Conservation (phyloP, 2,888 invertebrate genomes). For the Tachina fera region DNA sequence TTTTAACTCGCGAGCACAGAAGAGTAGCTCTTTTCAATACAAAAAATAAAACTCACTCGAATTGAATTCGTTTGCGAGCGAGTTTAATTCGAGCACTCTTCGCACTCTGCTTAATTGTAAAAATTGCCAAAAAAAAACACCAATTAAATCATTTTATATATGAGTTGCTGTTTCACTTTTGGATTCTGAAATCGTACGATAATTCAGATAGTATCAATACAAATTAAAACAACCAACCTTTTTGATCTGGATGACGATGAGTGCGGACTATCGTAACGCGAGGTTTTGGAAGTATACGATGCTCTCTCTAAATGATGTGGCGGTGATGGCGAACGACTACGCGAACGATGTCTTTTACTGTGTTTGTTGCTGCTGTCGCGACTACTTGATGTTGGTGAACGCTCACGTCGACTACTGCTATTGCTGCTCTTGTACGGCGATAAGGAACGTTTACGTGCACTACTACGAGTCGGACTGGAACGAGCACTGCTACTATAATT, state of each 20-base stretch:
- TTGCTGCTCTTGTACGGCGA: conserved; percentile 68
- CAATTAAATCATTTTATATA: too few relatives aligned
- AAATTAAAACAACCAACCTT: conserved; percentile 69
- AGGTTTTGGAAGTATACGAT: conserved; percentile 69
- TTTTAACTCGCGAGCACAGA: too few relatives aligned
- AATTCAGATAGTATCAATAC: too few relatives aligned
- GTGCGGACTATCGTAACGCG: conserved; percentile 79
- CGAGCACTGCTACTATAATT: conserved; percentile 74
- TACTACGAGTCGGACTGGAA: conserved; percentile 80
- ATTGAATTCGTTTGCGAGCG: too few relatives aligned
- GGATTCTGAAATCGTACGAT: too few relatives aligned
- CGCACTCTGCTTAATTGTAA: too few relatives aligned
- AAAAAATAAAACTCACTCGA: too few relatives aligned
- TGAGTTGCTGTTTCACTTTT: too few relatives aligned
- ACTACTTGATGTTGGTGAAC: conserved; percentile 71
- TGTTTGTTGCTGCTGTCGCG: conserved; percentile 74
- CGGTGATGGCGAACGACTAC: conserved; percentile 77
- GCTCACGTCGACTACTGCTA: conserved; percentile 73
- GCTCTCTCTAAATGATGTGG: conserved; percentile 78
- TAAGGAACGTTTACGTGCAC: conserved; percentile 80
- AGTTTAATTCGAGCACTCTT: too few relatives aligned
- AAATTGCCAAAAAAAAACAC: too few relatives aligned
- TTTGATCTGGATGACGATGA: conserved; percentile 72
- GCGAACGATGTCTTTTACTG: conserved; percentile 77
- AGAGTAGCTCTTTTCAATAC: too few relatives aligned